These are phyloP conservation scores for Todiramphus chloris DNA, from an alignment of 2,113 vertebrate species.

Conservation along the genomic window DNA sequence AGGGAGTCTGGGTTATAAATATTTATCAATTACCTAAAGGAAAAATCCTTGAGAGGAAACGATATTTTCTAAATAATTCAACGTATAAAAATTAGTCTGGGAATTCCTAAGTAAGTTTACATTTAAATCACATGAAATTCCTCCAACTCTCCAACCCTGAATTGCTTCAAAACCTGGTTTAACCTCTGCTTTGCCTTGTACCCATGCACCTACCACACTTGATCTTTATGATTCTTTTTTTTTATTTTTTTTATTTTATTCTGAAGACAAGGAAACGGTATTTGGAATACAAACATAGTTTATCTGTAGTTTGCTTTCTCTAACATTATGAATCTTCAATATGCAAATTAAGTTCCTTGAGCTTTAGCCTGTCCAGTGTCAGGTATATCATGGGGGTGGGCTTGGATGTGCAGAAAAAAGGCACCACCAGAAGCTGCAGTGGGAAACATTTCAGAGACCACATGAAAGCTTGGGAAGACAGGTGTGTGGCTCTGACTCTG, in stretches of 20 bases:
- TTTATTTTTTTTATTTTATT: neutral
- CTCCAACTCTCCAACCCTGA: neutral
- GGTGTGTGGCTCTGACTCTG: neutral
- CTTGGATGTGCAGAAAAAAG: neutral
- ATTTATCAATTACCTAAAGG: slow-evolving; percentile 53
- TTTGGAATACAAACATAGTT: neutral
- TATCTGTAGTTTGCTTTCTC: neutral
- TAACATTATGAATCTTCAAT: neutral
- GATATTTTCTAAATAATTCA: slow-evolving; percentile 38
- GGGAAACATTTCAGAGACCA: neutral
- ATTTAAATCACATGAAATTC: neutral
- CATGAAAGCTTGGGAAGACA: neutral
- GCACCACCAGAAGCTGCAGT: neutral
- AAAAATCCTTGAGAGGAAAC: slow-evolving; percentile 30
- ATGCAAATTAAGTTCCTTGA: neutral
- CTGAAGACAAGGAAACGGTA: neutral
- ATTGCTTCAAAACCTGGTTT: neutral
- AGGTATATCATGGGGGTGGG: neutral
- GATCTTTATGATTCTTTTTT: neutral
- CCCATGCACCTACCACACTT: neutral
- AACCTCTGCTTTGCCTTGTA: neutral
- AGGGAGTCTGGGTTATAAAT: slow-evolving; percentile 42
- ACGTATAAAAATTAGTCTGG: slow-evolving; percentile 14
- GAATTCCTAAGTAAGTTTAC: slow-evolving; percentile 3
- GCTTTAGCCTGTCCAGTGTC: neutral